phyloP scores from a whole-genome alignment of 2,888 invertebrate species.

The Oscheius sp. region DNA sequence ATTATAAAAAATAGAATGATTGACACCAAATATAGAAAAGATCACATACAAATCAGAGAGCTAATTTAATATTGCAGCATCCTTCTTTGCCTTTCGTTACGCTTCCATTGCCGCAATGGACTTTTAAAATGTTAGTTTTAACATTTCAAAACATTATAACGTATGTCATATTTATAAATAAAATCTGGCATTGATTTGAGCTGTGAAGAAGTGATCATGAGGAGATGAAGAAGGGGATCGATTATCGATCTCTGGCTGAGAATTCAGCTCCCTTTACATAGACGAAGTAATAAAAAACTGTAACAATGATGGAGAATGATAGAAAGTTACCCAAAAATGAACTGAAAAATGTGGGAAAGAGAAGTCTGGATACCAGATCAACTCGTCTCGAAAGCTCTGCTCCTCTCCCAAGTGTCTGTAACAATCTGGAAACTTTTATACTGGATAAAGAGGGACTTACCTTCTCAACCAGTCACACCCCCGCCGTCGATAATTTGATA shows the following conservation, averaged over 20 bases:
- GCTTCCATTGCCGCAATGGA: too few species aligned
- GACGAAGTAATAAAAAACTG: slow-evolving; percentile 65
- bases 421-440: slow-evolving; percentile 15
- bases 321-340: slow-evolving; percentile 51
- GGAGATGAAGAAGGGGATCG: too few species aligned
- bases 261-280: slow-evolving; percentile 50
- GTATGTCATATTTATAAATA: not conserved
- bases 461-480: slow-evolving; percentile 35
- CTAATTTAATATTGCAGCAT: too few species aligned
- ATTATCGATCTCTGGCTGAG: not conserved
- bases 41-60: not conserved
- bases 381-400: slow-evolving; percentile 65
- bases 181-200: slow-evolving; percentile 1
- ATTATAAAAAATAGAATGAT: too few species aligned
- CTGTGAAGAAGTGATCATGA: slow-evolving; percentile 21
- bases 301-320: slow-evolving; percentile 33
- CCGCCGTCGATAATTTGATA: slow-evolving; percentile 52
- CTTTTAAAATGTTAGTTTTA: not conserved
- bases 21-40: too few species aligned
- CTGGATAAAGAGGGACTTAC: not conserved
- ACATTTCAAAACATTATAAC: not conserved
- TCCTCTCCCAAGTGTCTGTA: slow-evolving; percentile 31
- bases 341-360: slow-evolving; percentile 58
- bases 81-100: too few species aligned
- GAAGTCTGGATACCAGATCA: slow-evolving; percentile 62